A percentile compares a stretch with the other conserved stretches of the same genome.
phyloP scores from a whole-genome alignment of 2,888 invertebrate species.

The Dastarcus helophoroides region DNA sequence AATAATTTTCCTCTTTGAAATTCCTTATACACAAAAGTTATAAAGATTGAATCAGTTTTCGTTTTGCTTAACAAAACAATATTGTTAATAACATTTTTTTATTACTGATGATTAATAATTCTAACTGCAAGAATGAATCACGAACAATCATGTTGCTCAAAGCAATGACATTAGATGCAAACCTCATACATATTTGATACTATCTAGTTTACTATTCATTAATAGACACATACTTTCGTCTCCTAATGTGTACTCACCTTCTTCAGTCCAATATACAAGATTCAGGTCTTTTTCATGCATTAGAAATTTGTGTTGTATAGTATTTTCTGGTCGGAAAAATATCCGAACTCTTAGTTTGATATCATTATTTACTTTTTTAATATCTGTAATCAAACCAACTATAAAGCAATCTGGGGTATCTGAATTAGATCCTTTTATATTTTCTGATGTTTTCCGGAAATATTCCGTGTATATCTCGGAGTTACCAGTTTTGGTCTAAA shows the following conservation, averaged over 20 bases:
- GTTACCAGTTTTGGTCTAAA: too few species aligned
- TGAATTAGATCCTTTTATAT: constrained; percentile 57
- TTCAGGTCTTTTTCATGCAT: constrained; percentile 58
- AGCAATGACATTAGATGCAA: too few species aligned
- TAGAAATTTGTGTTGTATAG: constrained; percentile 43
- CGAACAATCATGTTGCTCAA: too few species aligned
- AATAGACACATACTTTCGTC: not conserved
- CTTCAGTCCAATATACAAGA: constrained; percentile 65
- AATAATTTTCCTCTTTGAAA: too few species aligned
- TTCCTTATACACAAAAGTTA: too few species aligned
- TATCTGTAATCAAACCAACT: constrained; percentile 56
- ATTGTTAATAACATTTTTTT: too few species aligned
- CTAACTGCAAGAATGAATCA: too few species aligned
- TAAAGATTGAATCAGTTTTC: too few species aligned
- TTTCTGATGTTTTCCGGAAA: constrained; percentile 62
- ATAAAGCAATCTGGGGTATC: constrained; percentile 67
- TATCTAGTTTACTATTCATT: too few species aligned
- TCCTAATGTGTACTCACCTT: constrained; percentile 44
- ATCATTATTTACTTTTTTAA: constrained; percentile 42
- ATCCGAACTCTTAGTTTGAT: constrained; percentile 56
- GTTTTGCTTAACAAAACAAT: too few species aligned
- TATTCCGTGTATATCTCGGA: constrained; percentile 69
- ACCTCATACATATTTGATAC: too few species aligned
- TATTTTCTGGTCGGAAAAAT: constrained; percentile 67
- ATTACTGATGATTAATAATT: too few species aligned